Evolutionary conservation across 2,113 vertebrate genomes (phyloP), one percentile per base, ranked within the genome.

Genomic region (Corythornis vintsioides): DNA sequence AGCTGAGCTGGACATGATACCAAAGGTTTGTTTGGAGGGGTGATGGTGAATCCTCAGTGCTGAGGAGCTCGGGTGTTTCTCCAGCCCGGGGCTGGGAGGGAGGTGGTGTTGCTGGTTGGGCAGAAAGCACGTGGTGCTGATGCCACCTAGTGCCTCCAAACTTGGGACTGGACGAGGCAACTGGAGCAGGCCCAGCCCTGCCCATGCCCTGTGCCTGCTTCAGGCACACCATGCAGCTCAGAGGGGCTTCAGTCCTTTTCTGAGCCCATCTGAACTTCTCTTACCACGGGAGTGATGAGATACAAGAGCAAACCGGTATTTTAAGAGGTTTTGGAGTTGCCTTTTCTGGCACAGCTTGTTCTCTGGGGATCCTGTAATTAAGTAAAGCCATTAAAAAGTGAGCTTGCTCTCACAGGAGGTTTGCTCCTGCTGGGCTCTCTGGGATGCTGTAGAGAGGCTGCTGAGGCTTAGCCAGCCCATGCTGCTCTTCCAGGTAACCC

Each of bases 391-490:
- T 57, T 57, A 52, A 29, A 50, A 26, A 4, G 21, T 29, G 56
- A 53, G 19, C n/a, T 43, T 24, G 47, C 45, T 66, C 47, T 81
- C 47, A 5, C 0, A 0, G 61, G 91, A 57, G 76, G 25, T 61
- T 69, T 88, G 72, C 29, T 56, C 50, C 69, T 2, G 3, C 64
- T 57, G 71, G 78, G 52, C 10, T 52, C 60, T 77, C 50, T 29
- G 66, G 42, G 88, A 24, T 65, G 83, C 59, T 13, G 28, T 2
- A n/a, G 55, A 50, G 76, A 52, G 35, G 75, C 55, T 52, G 67
- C 59, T 1, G 26, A 29, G 61, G 79, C 75, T 64, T 2, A 0
- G 40, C 6, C 33, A 42, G 31, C 47, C 17, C 0, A 0, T 24
- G 74, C 48, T 3, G 2, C 43, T 70, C 15, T 13, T 59, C 43